Evolutionary conservation across 2,113 vertebrate genomes (phyloP).

Genomic region (Cinclus mexicanus): DNA sequence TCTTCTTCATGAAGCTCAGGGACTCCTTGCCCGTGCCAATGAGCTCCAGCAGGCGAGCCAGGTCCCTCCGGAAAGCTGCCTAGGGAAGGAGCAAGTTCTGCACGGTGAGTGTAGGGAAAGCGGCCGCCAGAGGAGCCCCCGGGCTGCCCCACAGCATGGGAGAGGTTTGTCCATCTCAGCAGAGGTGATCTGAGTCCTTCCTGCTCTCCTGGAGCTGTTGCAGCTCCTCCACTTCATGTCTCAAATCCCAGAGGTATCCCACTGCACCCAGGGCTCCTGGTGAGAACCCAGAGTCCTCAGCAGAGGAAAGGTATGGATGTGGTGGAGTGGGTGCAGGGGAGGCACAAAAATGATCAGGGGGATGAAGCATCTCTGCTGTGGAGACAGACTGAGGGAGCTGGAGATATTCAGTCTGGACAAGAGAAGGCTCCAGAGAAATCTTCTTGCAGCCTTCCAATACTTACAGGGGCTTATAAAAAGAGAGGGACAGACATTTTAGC

Average conservation of each 20-base stretch:
- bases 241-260: not conserved
- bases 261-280: accelerated
- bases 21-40: slow-evolving; percentile 94
- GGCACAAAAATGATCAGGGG: accelerated
- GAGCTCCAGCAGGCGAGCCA: slow-evolving; percentile 87
- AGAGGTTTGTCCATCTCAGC: not conserved
- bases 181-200: not conserved
- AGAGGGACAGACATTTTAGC: not conserved
- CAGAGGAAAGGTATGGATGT: accelerated
- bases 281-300: not conserved
- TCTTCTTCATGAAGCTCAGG: slow-evolving; percentile 94
- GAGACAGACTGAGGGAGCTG: not conserved
- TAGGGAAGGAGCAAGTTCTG: slow-evolving; percentile 24
- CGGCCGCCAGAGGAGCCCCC: accelerated
- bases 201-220: not conserved
- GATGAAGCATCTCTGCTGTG: not conserved
- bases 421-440: not conserved
- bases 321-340: not conserved
- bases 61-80: slow-evolving; percentile 86
- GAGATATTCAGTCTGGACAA: not conserved
- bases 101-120: not conserved
- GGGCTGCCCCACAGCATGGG: accelerated
- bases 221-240: not conserved
- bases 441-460: accelerated
- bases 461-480: not conserved